Percentiles rank a stretch among this genome's conserved stretches.
Evolutionary conservation across 2,797 vertebrate genomes (phyloP).

Genomic region (Acrossocheilus wenchowensis): DNA sequence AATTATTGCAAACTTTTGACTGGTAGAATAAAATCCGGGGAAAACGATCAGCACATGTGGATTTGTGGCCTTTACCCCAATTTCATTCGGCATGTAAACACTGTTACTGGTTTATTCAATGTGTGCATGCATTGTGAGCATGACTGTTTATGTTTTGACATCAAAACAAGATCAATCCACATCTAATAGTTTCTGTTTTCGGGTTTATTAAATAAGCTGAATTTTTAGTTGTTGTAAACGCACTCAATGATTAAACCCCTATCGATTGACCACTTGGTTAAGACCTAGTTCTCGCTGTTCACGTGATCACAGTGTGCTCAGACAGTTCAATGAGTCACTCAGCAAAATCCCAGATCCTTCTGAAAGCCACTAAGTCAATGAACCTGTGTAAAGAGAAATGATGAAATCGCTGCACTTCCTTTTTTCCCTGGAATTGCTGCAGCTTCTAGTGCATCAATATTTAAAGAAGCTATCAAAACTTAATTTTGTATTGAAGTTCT

Average conservation of each 20-base stretch:
- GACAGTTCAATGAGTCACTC: background rate
- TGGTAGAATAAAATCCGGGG: background rate
- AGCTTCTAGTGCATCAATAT: background rate
- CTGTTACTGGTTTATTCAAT: background rate
- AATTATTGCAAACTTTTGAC: background rate
- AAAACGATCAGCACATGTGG: background rate
- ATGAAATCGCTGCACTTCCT: background rate
- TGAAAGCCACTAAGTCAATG: background rate
- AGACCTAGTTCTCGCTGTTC: background rate
- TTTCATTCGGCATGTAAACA: background rate
- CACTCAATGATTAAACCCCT: background rate
- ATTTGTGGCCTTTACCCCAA: background rate
- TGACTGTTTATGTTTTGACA: background rate
- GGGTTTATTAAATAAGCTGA: background rate
- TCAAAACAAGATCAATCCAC: background rate
- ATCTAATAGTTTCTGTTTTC: background rate
- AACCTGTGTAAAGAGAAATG: background rate
- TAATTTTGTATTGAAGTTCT: background rate
- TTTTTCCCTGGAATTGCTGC: background rate
- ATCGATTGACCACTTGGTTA: background rate
- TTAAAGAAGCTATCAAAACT: background rate
- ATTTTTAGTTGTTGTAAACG: background rate
- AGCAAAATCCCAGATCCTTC: background rate
- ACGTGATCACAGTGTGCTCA: constrained; percentile 4
- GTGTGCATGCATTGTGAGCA: background rate